These are phyloP conservation scores for Chrysodeixis includens DNA, from an alignment of 2,888 invertebrate genomes.

Conservation along the genomic window DNA sequence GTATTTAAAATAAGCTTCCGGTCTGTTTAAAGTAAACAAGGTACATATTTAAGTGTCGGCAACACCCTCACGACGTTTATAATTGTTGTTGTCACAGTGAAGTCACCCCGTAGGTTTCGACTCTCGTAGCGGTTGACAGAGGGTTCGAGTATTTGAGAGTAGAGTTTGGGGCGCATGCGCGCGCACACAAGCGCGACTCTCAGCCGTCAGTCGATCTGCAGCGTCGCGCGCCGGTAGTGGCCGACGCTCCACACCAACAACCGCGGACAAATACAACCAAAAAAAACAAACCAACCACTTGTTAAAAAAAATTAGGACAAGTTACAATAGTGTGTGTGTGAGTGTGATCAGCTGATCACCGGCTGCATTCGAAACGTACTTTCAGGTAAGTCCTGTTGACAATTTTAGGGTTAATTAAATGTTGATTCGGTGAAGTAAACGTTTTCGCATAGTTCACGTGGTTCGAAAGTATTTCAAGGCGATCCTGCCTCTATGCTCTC, in stretches of 20 bases:
- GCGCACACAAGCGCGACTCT: constrained; percentile 66
- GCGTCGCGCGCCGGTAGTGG: constrained; percentile 77
- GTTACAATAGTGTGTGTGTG: constrained; percentile 57
- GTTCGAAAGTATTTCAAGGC: constrained; percentile 89
- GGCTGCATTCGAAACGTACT: constrained; percentile 56
- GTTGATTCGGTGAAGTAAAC: constrained; percentile 79
- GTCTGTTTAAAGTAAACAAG: not conserved
- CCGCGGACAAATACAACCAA: constrained; percentile 57
- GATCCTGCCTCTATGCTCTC: constrained; percentile 78
- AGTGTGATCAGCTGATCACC: constrained; percentile 50
- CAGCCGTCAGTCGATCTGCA: constrained; percentile 81
- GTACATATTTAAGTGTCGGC: not conserved
- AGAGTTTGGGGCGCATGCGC: constrained; percentile 73
- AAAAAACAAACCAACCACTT: constrained; percentile 59
- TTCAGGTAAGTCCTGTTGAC: constrained; percentile 73
- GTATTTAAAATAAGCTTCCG: too few species aligned
- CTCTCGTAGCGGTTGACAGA: constrained; percentile 16
- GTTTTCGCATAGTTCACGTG: constrained; percentile 85
- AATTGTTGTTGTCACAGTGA: constrained; percentile 32
- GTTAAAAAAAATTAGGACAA: constrained; percentile 42
- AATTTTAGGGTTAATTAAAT: constrained; percentile 69
- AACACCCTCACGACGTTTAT: not conserved
- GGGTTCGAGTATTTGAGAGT: constrained; percentile 72
- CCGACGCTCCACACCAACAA: constrained; percentile 62
- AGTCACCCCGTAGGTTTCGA: constrained; percentile 62